Base-by-base conservation (phyloP, 2,797 vertebrate species). In the Gastrophryne carolinensis region DNA sequence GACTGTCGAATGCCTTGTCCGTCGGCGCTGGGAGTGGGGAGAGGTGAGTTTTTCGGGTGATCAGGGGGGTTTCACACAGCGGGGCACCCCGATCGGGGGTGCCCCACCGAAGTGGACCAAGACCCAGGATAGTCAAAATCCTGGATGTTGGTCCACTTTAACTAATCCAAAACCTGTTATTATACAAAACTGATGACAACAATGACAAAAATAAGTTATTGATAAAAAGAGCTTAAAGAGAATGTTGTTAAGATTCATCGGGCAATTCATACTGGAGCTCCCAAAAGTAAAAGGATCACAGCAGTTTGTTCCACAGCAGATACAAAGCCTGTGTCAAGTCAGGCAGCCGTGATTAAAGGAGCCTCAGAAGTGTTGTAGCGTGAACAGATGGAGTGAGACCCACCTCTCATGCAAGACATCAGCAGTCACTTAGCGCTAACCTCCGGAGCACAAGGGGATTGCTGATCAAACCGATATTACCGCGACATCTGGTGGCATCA, bases 401-500 rank as follows among this genome's bases (percentile, higher is more conserved):
- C 35, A 54, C 65, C 74, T 76, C 49, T 76, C 57, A 70, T 70
- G 21, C 7, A 15, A 32, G 57, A 54, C 30, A 41, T 19, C 50
- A 30, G 41, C 64, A 61, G 30, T 68, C 64, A 70, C 26, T 63
- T 70, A 76, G 34, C 12, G 32, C 66, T 63, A 37, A 63, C 56
- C 74, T 70, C 66, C 27, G 5, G 4, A 53, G 34, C 57, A 35
- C 34, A 13, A 34, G 15, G 44, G 52, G 66, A 61, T 52, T 54
- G 63, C 49, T 76, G 74, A 76, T 76, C 74, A 76, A 76, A 75
- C 65, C 54, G 30, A 62, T 52, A 76, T 70, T 54, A 76, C 57
- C 4, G 29, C 17, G 49, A 47, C 74, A 76, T 63, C 57, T 76
- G 66, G 56, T 47, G 66, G 30, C 34, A 54, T 56, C 65, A 54